phyloP scores from a whole-genome alignment of 2,113 vertebrate genomes.

The Malurus cyaneus region DNA sequence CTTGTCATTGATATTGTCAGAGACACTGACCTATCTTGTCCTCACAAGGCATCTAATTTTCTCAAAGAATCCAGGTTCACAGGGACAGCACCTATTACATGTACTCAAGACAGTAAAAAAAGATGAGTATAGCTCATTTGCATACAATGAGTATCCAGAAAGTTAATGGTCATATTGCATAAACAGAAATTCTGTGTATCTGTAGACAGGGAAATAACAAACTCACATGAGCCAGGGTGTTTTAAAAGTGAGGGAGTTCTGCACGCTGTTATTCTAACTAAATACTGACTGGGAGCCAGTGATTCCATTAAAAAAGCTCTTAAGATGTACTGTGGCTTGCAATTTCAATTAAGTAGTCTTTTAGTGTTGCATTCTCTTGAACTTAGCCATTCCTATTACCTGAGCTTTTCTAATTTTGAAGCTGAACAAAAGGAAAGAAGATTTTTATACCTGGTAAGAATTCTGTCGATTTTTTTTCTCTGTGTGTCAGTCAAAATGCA shows the following conservation, averaged over 20 bases:
- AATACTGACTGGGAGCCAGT: background rate
- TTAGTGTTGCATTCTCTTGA: background rate
- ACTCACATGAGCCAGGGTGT: background rate
- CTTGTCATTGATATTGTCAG: background rate
- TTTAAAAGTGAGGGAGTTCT: background rate
- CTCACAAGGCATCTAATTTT: background rate
- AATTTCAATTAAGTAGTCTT: background rate
- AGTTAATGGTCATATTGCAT: background rate
- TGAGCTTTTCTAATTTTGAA: background rate
- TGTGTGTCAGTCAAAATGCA: background rate
- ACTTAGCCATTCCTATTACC: background rate
- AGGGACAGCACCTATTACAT: background rate
- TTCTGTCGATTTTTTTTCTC: background rate
- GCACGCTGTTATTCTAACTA: background rate
- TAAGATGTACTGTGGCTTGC: background rate
- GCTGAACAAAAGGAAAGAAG: background rate
- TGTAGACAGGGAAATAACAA: background rate
- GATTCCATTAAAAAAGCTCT: background rate
- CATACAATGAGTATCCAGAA: background rate
- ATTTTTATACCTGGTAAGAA: background rate
- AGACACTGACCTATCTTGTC: background rate
- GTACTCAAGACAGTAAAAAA: background rate
- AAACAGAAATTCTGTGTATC: background rate
- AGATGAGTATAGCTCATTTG: background rate
- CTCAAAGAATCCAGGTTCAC: background rate